A percentile compares a stretch with the other conserved stretches of the same genome.
Evolutionary conservation across 2,888 invertebrate genomes (phyloP).

Genomic region (Marronus borbonicus): DNA sequence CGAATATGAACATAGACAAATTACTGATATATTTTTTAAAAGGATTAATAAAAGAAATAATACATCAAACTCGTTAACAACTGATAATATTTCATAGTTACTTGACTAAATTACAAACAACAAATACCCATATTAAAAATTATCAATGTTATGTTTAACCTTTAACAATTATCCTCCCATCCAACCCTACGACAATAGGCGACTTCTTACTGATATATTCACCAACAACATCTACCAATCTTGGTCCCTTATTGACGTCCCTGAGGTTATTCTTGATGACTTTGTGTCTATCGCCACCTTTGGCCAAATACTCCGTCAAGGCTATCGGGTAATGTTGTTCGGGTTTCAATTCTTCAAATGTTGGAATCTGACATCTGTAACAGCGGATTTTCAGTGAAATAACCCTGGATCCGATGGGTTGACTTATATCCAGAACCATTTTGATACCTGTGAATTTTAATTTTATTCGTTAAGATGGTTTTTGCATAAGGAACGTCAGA

Average conservation of each 20-base stretch:
- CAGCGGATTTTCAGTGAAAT: constrained; percentile 75
- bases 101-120: too few species aligned
- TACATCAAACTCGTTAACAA: too few species aligned
- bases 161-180: constrained; percentile 71
- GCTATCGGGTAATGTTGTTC: constrained; percentile 75
- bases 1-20: too few species aligned
- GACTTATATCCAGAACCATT: constrained; percentile 75
- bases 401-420: constrained; percentile 76
- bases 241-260: constrained; percentile 70
- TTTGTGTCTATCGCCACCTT: constrained; percentile 79
- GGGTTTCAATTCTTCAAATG: constrained; percentile 74
- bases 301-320: constrained; percentile 74
- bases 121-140: background rate
- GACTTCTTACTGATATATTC: constrained; percentile 72
- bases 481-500: too few species aligned
- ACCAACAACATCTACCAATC: constrained; percentile 74
- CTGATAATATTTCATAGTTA: too few species aligned
- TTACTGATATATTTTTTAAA: too few species aligned
- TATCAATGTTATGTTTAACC: background rate
- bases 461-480: constrained; percentile 1
- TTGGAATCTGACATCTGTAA: constrained; percentile 76
- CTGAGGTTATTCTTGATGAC: constrained; percentile 72
- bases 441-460: constrained; percentile 76
- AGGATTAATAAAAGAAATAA: too few species aligned
- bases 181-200: constrained; percentile 72